Evolutionary conservation across 1,140 invertebrate species (phyloP), one percentile per base, ranked within the genome.

Genomic region (Leptinotarsa lineolata): DNA sequence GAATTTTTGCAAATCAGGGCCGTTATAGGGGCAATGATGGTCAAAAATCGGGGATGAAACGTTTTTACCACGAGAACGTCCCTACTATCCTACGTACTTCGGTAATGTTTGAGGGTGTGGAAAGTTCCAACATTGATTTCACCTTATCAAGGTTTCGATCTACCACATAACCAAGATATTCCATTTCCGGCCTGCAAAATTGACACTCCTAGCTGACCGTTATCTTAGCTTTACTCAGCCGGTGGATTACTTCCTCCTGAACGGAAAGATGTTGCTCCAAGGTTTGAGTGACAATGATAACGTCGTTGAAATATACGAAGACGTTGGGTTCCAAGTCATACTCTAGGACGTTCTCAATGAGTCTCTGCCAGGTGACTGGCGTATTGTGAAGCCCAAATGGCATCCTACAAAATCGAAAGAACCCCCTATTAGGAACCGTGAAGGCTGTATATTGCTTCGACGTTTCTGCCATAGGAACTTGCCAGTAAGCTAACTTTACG

Each of bases 31-130:
- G 74, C 80, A 8, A 81, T 79, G 1, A 85, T n/a, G 6, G 76
- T 5, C 82, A 75, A 46, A 86, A 81, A 48, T 85, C 76, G 30
- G 78, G 79, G 11, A 86, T 81, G 59, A 86, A 85, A 3, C 81
- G 61, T 21, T 83, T 72, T 70, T 86, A 86, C 77, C 83, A 87
- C 1, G 73, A 75, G 0, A 75, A 69, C n/a, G 80, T 73, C 4
- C 81, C 81, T 2, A 85, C 45, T 46, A 83, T 84, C 58, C 77
- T 48, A 30, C 78, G 73, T 8, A 84, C 11, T 22, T 82, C 58
- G 44, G 80, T 83, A 5, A 77, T 24, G 16, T 74, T 78, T 2
- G 13, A 74, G 21, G 80, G 80, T 4, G 39, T 18, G 4, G 11
- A 3, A 3, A 54, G 45, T 13, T 54, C 21, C 3, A 59, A 18